Evolutionary conservation across 35 echinoderm and acorn worm species (phyloP), one percentile per base, ranked within the genome.

Genomic region (Heliocidaris tuberculata): DNA sequence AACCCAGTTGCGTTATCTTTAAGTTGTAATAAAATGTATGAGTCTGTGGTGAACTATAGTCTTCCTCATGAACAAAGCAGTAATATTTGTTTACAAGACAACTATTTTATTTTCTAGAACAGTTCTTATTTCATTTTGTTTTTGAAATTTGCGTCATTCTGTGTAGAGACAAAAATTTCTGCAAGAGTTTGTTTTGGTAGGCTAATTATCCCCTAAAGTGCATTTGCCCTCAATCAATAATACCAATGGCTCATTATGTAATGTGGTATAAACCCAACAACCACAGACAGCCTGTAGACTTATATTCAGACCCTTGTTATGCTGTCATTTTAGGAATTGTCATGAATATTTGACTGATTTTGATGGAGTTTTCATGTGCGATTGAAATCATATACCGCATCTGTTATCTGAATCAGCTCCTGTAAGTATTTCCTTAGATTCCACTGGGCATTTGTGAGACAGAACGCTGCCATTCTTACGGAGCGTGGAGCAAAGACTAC

Each of bases 211-310:
- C 47, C 87, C 87, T 48, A 89, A 47, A 89, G 87, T 89, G 87
- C 87, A 48, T 89, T 89, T 89, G 87, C 87, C 87, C 87, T 89
- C 31, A 89, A 89, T 89, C 87, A 89, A 89, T 89, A 89, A 89
- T 89, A 48, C 87, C 87, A 89, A 89, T 89, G 87, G 87, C 87
- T 89, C 87, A 89, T 89, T 89, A 89, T 89, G 87, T 89, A 89
- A 89, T 89, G 47, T 89, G 87, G 87, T 47, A 48, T 89, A 89
- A 89, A 89, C 31, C 47, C 27, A 48, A 48, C 31, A 31, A 48
- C 87, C 31, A 89, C 87, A 89, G 47, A 42, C 47, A 89, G 87
- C 13, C 19, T 48, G 87, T 89, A 89, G 87, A 48, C 31, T 89
- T 24, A 42, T 47, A 47, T 47, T 17, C 31, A 89, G 87, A 89